Base-by-base conservation (phyloP, 1,140 invertebrate genomes). In the Acromyrmex heyeri region DNA sequence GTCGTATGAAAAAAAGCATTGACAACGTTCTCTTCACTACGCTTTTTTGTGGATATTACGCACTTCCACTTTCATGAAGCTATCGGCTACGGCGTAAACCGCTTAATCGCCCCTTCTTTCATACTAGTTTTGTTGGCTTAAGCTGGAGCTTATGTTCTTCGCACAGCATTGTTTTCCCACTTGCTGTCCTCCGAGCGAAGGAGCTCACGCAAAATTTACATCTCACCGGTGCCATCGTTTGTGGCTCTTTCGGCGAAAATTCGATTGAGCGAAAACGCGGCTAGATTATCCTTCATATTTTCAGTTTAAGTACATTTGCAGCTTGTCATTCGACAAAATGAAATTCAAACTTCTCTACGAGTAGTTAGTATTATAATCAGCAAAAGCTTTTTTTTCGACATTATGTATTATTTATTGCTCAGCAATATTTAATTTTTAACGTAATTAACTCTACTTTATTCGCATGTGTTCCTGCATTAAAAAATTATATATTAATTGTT, bases 71-170 rank as follows among this genome's bases (percentile, higher is more conserved):
- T 61, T 79, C 77, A 69, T 86, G 44, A 50, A 81, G 64, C 64
- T 82, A 69, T 86, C 64, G 64, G 8, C 85, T 38, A 16, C 0
- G 21, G n/a, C 61, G 24, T 91, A 91, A 91, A 90, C 88, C 85
- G 70, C 86, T 91, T 91, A 91, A 91, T 91, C 90, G 73, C 76
- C 79, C 57, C 57, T 87, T 62, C 88, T 90, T 91, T 87, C 87
- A 77, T 72, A 59, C 53, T 21, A 86, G 70, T 90, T 90, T 83
- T 83, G 70, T 88, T 88, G 86, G 72, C 72, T 85, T 90, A 90
- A 91, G 86, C 88, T 55, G 55, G 48, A 44, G 90, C 79, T 90
- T 88, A 75, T 69, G 73, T 27, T 87, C 78, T 61, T 53, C 86
- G 61, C 8, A 48, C 65, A 34, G 86, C 61, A 85, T 87, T 87